Evolutionary conservation across 2,113 vertebrate genomes (phyloP).

Genomic region (Campylomormyrus tamandua): DNA sequence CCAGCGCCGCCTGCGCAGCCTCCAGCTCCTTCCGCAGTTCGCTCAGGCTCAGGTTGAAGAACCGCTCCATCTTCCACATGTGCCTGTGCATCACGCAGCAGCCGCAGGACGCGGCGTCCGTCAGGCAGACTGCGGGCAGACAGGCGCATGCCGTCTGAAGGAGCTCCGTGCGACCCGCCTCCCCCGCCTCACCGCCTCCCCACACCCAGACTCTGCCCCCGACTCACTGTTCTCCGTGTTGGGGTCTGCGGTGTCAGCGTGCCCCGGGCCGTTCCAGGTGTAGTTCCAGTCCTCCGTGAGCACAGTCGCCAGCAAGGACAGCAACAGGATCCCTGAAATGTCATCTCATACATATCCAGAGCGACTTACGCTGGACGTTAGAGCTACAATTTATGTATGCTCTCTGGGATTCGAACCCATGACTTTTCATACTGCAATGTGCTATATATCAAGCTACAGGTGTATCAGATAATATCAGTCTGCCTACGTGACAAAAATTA

Average conservation of each 20-base stretch:
- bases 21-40: constrained; percentile 37
- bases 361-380: too few species aligned
- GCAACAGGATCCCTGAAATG: constrained; percentile 29
- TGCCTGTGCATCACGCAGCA: constrained; percentile 61
- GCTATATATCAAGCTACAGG: too few species aligned
- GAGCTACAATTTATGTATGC: too few species aligned
- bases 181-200: neutral
- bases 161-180: neutral
- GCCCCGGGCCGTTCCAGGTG: constrained; percentile 28
- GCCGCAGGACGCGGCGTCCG: constrained; percentile 46
- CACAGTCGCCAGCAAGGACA: constrained; percentile 32
- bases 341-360: neutral
- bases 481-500: neutral
- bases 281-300: constrained; percentile 15
- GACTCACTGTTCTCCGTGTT: constrained; percentile 28
- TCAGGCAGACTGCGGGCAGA: constrained; percentile 43
- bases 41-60: constrained; percentile 47
- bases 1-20: constrained; percentile 31
- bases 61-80: constrained; percentile 41
- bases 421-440: too few species aligned
- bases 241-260: neutral
- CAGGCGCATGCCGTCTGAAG: neutral
- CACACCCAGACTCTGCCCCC: neutral
- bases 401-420: too few species aligned
- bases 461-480: too few species aligned